Base-by-base conservation (phyloP, 2,888 invertebrate species). In the Synergus umbraculus region DNA sequence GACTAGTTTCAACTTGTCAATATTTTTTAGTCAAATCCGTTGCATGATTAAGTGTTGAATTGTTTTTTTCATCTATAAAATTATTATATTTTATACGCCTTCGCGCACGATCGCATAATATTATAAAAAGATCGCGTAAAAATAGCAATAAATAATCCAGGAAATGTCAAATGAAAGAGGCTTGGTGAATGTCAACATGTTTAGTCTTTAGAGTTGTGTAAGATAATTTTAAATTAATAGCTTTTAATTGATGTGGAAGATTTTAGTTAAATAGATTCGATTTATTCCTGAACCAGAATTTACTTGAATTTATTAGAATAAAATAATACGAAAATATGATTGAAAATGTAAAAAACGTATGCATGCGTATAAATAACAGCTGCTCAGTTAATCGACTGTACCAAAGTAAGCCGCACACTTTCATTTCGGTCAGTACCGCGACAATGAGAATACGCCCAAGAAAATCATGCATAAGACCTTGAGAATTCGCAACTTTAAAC, bases 371-470 rank as follows among this genome's bases (percentile, higher is more conserved):
- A 44, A 44, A 43, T 7, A 54, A 54, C 54, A n/a, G 54, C 54
- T 54, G 54, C 54, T 54, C 8, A 69, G 69, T 69, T 69, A 46
- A 67, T 46, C 29, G 67, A 46, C 13, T 67, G 46, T 43, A 46
- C 67, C 22, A 44, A 46, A 46, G 44, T 49, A 5, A 44, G 7
- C 22, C 18, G 10, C 9, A 46, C 29, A 69, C 69, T 69, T 69
- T 69, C 69, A 69, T 69, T 69, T 69, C 46, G 69, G 46, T 69
- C 29, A 69, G 46, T 69, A 44, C 8, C 9, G 13, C n/a, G 54
- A 69, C 69, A 69, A 69, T 69, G 29, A 69, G 69, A 49, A 13
- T 69, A 69, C 49, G 46, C 69, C 46, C 69, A 49, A 29, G 69
- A 69, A 69, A 69, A 69, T 69, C 67, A 43, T 46, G 44, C 18